These are phyloP conservation scores for Frankliniella intonsa DNA, from an alignment of 2,888 invertebrate genomes.

Conservation along the genomic window DNA sequence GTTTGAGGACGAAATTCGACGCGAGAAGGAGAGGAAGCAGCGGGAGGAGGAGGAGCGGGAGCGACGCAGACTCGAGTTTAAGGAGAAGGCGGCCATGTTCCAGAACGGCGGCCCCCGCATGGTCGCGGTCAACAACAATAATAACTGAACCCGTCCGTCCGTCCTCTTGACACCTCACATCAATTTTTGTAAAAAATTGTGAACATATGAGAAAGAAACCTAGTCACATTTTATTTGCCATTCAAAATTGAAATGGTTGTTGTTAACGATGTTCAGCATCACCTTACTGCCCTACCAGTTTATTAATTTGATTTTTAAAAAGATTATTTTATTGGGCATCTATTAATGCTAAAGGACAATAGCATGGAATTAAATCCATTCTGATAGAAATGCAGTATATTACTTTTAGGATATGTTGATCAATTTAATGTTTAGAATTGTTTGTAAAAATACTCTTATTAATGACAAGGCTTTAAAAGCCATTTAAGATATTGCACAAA, in stretches of 20 bases:
- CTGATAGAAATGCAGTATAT: not conserved
- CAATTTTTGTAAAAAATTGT: not conserved
- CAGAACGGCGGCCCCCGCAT: conserved; percentile 47
- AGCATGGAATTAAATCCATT: not conserved
- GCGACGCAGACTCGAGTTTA: conserved; percentile 73
- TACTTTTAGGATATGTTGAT: not conserved
- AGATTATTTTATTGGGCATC: not conserved
- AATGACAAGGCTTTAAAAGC: not conserved
- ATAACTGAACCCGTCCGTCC: not conserved
- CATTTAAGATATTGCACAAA: not conserved
- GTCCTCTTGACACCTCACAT: not conserved
- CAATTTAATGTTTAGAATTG: not conserved
- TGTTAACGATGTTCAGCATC: not conserved
- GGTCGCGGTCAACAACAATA: conserved; percentile 7
- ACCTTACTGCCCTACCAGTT: not conserved
- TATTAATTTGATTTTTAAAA: not conserved
- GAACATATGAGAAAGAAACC: not conserved
- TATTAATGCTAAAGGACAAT: not conserved
- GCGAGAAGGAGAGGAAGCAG: conserved; percentile 85
- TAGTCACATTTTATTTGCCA: conserved; percentile 18
- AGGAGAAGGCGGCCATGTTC: conserved; percentile 83
- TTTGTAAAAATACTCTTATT: not conserved
- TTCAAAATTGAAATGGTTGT: not conserved
- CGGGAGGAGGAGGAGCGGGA: conserved; percentile 79
- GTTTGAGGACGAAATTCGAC: conserved; percentile 87